Evolutionary conservation across 2,113 vertebrate species (phyloP).

Genomic region (Phocoena sinus): DNA sequence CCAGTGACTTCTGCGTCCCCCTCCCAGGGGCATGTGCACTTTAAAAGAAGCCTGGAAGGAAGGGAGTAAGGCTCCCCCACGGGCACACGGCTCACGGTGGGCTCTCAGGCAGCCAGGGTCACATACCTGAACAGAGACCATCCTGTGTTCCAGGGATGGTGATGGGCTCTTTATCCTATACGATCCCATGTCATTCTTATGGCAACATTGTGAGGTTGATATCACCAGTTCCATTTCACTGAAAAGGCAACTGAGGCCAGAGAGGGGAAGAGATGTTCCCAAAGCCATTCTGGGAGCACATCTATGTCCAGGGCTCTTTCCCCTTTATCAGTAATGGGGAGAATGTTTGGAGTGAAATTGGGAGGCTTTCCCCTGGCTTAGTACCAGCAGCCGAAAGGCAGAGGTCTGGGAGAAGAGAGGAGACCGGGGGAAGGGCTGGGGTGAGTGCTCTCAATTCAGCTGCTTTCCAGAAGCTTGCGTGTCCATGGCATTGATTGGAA

Average conservation of each 20-base stretch:
- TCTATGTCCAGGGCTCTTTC: neutral
- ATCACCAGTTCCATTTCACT: neutral
- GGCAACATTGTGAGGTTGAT: neutral
- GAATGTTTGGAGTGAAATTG: neutral
- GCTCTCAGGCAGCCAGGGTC: neutral
- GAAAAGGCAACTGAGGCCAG: neutral
- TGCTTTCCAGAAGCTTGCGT: neutral
- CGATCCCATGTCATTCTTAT: neutral
- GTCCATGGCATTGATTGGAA: neutral
- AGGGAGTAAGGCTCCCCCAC: neutral
- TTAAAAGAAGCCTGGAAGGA: neutral
- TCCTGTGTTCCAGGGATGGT: neutral
- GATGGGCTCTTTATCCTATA: neutral
- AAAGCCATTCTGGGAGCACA: neutral
- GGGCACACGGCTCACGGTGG: neutral
- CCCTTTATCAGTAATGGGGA: neutral
- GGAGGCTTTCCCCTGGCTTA: neutral
- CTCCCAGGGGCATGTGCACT: neutral
- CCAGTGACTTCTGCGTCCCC: neutral
- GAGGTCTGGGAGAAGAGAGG: neutral
- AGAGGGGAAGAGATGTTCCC: neutral
- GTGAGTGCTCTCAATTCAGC: neutral
- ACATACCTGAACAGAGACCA: too few species aligned
- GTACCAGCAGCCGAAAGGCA: neutral
- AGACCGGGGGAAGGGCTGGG: neutral